Percentiles rank a stretch among this genome's conserved stretches.
Conservation (phyloP, 92 coral and sea anemone genomes). For the Actinostola sp. region DNA sequence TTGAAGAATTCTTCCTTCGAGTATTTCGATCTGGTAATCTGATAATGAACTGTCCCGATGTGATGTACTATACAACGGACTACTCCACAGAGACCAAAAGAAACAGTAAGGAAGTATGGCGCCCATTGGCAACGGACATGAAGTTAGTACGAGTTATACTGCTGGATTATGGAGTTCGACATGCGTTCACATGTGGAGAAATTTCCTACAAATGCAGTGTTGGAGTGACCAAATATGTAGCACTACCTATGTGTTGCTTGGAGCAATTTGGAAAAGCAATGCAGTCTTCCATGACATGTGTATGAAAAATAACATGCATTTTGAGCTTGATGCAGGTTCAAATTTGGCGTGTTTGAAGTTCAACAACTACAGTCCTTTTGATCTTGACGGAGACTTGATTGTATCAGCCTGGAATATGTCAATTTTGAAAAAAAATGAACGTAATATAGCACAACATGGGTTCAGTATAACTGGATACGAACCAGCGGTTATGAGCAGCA, state of each 20-base stretch:
- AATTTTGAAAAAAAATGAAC: not conserved
- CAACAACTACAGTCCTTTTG: constrained; percentile 33
- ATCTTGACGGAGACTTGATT: constrained; percentile 38
- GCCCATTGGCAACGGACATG: constrained; percentile 24
- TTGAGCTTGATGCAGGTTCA: constrained; percentile 40
- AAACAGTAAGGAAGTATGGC: constrained; percentile 27
- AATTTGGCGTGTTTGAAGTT: constrained; percentile 33
- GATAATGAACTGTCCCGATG: constrained; percentile 55
- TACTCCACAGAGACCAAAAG: constrained; percentile 33
- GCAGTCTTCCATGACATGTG: constrained; percentile 35
- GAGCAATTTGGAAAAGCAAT: constrained; percentile 41
- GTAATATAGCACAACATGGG: constrained; percentile 21
- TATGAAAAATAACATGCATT: constrained; percentile 17
- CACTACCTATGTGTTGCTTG: constrained; percentile 44
- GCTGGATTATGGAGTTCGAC: constrained; percentile 15
- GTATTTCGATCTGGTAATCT: constrained; percentile 19
- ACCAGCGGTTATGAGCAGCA: not conserved
- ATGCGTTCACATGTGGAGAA: constrained; percentile 38
- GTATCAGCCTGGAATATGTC: constrained; percentile 18
- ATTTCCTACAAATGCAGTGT: constrained; percentile 43
- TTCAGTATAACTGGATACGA: constrained; percentile 5
- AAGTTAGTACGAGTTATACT: constrained; percentile 24
- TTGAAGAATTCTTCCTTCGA: constrained; percentile 45
- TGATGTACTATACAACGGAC: constrained; percentile 47
- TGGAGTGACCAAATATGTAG: constrained; percentile 26